These are phyloP conservation scores for Nasonia longicornis DNA, from an alignment of 1,140 invertebrate species.

Conservation along the genomic window DNA sequence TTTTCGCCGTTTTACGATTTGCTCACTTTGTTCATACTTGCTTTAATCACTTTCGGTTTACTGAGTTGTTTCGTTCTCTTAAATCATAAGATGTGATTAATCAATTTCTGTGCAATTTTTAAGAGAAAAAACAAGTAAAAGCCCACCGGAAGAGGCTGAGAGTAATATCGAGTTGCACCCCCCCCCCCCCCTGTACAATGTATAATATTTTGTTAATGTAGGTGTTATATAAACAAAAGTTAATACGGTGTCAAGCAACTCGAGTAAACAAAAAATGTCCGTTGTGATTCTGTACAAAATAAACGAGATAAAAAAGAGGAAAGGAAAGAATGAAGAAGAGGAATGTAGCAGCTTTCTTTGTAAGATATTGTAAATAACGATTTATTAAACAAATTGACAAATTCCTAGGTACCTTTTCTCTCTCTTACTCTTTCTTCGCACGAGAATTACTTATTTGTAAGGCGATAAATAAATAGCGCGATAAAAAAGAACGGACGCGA, in stretches of 20 bases:
- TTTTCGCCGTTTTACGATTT: constrained; percentile 2
- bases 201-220: constrained; percentile 65
- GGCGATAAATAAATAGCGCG: constrained; percentile 50
- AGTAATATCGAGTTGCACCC: constrained; percentile 53
- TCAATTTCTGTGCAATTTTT: constrained; percentile 33
- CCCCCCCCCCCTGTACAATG: constrained; percentile 58
- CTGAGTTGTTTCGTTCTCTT: background rate
- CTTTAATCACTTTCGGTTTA: background rate
- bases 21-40: constrained; percentile 17
- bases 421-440: constrained; percentile 57
- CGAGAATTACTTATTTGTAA: constrained; percentile 56
- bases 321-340: constrained; percentile 59
- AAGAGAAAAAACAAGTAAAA: constrained; percentile 22
- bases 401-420: constrained; percentile 62
- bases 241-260: constrained; percentile 55
- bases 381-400: constrained; percentile 68
- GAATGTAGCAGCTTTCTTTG: constrained; percentile 66
- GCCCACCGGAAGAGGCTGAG: constrained; percentile 47
- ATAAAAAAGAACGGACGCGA: constrained; percentile 49
- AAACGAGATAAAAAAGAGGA: constrained; percentile 51
- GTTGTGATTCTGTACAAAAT: constrained; percentile 63
- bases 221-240: constrained; percentile 59
- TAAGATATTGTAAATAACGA: constrained; percentile 70
- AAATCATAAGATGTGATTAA: constrained; percentile 20
- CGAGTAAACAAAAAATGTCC: constrained; percentile 48